Percentiles rank a stretch among this genome's conserved stretches.
These are phyloP conservation scores for Athalia circularis DNA, from an alignment of 2,888 invertebrate genomes.

Conservation along the genomic window DNA sequence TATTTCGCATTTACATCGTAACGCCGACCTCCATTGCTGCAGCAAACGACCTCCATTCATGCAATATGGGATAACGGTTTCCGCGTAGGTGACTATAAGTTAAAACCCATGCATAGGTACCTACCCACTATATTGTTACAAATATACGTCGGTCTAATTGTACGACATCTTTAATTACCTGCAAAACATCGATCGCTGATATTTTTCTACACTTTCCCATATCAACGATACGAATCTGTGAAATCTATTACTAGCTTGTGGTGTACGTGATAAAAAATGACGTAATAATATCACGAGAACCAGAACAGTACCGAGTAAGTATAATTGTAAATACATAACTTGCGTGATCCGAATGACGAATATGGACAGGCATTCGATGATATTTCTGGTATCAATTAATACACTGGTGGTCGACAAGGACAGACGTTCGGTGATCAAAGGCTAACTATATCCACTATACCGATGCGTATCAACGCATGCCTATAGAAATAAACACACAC, in stretches of 20 bases:
- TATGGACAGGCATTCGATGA: background rate
- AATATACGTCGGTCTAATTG: too few species aligned
- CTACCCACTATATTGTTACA: background rate
- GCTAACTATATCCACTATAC: background rate
- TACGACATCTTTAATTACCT: background rate
- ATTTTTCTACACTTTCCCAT: background rate
- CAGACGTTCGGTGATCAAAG: background rate
- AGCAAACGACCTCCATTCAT: constrained; percentile 12
- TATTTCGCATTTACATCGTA: background rate
- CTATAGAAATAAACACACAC: too few species aligned
- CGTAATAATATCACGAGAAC: too few species aligned
- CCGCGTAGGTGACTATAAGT: background rate
- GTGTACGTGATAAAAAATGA: too few species aligned
- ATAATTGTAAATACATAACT: background rate
- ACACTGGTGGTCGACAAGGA: too few species aligned
- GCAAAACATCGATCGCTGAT: background rate
- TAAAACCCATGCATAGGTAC: background rate
- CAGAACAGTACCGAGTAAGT: too few species aligned
- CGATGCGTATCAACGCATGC: too few species aligned
- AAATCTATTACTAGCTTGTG: too few species aligned
- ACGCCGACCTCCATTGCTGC: constrained; percentile 20
- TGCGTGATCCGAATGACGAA: background rate
- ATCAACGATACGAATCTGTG: background rate
- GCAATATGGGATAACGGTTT: constrained; percentile 18
- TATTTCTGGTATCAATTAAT: background rate